phyloP scores from a whole-genome alignment of 1,140 invertebrate species.

The Globodera ellingtonae region DNA sequence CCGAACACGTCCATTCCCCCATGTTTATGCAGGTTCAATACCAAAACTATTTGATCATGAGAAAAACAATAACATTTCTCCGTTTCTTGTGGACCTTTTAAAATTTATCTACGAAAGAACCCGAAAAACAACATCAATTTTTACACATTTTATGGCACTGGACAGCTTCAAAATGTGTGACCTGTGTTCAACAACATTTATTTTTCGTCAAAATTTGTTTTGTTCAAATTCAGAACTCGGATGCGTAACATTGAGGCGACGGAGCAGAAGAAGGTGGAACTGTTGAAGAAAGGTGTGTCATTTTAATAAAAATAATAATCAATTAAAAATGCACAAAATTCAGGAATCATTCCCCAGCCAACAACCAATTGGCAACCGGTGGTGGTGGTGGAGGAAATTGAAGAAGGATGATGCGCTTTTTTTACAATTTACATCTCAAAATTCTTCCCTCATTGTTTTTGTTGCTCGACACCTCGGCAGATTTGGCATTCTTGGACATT shows the following conservation, averaged over 20 bases:
- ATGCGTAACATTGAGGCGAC: constrained; percentile 63
- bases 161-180: too few species aligned
- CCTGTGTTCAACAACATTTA: too few species aligned
- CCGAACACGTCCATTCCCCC: too few species aligned
- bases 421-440: too few species aligned
- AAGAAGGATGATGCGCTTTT: background rate
- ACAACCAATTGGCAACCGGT: background rate
- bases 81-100: background rate
- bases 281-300: constrained; percentile 39
- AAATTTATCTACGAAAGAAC: background rate
- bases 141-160: background rate
- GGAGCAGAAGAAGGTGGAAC: constrained; percentile 58
- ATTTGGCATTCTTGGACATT: too few species aligned
- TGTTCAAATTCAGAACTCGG: constrained; percentile 47
- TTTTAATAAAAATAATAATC: background rate
- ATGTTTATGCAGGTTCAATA: too few species aligned
- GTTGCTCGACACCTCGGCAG: too few species aligned
- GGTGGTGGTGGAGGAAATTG: background rate
- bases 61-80: too few species aligned
- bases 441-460: too few species aligned
- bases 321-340: too few species aligned
- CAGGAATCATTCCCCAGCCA: background rate
- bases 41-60: too few species aligned
- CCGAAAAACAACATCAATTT: background rate
- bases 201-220: too few species aligned